phyloP scores from a whole-genome alignment of 2,797 vertebrate species.

The Monodelphis domestica region DNA sequence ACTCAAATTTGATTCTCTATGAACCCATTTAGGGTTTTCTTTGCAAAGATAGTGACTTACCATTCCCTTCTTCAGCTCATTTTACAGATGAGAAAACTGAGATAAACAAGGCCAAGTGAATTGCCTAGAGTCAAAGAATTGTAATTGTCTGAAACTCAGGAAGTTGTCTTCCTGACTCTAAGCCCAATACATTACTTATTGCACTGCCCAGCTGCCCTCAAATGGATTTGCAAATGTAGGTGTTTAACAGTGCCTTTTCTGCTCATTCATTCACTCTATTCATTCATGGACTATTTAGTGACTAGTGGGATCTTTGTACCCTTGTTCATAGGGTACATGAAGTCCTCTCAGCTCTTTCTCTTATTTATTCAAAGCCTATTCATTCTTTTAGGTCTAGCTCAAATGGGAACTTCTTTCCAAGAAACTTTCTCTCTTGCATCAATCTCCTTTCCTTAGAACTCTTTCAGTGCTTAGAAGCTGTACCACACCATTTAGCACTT shows the following conservation, averaged over 20 bases:
- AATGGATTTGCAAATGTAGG: background rate
- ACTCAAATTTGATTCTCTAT: too few species aligned
- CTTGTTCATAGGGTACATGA: background rate
- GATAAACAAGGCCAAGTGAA: too few species aligned
- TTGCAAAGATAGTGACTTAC: too few species aligned
- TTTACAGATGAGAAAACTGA: too few species aligned
- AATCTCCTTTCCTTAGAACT: background rate
- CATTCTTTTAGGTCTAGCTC: conserved; percentile 3
- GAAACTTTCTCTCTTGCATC: background rate
- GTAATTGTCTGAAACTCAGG: too few species aligned
- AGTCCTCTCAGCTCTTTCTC: background rate
- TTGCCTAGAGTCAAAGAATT: too few species aligned
- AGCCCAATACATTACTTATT: too few species aligned
- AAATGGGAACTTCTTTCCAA: background rate
- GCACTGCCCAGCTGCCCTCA: too few species aligned
- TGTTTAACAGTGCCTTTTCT: background rate
- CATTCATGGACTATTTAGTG: background rate
- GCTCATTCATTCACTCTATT: too few species aligned
- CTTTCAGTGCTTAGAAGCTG: background rate
- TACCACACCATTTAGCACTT: background rate
- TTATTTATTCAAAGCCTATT: conserved; percentile 9
- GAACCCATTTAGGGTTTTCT: too few species aligned
- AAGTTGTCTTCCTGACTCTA: too few species aligned
- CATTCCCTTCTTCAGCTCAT: too few species aligned
- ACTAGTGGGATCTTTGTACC: background rate